Percentiles rank a stretch among this genome's conserved stretches.
phyloP scores from a whole-genome alignment of 2,888 invertebrate genomes.

The Iphiclides podalirius region DNA sequence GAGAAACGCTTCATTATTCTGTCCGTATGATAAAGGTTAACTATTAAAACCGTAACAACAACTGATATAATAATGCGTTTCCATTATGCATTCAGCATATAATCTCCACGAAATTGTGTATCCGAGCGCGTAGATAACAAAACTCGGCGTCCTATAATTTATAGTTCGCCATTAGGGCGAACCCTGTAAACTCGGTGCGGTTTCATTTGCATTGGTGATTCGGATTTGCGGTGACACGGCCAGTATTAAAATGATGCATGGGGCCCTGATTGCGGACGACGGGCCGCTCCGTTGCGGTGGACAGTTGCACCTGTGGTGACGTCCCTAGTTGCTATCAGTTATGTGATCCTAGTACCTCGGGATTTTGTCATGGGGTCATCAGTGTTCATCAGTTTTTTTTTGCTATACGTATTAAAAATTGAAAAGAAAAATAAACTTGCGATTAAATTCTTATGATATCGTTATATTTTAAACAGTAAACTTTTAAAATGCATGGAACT shows the following conservation, averaged over 20 bases:
- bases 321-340: slow-evolving; percentile 4
- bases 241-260: slow-evolving; percentile 77
- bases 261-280: slow-evolving; percentile 60
- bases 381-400: not conserved
- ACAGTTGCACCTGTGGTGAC: slow-evolving; percentile 15
- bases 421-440: too few species aligned
- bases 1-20: slow-evolving; percentile 6
- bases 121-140: slow-evolving; percentile 65
- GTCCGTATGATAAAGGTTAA: slow-evolving; percentile 24
- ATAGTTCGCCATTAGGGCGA: slow-evolving; percentile 66
- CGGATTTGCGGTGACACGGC: slow-evolving; percentile 72
- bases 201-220: slow-evolving; percentile 76
- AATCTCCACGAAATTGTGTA: slow-evolving; percentile 73
- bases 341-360: not conserved
- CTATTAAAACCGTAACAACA: slow-evolving; percentile 27
- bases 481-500: too few species aligned
- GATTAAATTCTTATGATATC: too few species aligned
- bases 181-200: slow-evolving; percentile 56
- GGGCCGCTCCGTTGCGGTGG: slow-evolving; percentile 24
- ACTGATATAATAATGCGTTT: slow-evolving; percentile 51
- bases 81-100: slow-evolving; percentile 66
- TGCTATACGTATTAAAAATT: not conserved
- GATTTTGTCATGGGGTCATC: too few species aligned
- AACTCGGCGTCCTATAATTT: slow-evolving; percentile 69
- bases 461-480: too few species aligned